Evolutionary conservation across 2,888 invertebrate genomes (phyloP), one percentile per base, ranked within the genome.

Genomic region (Sarcophaga rosellei): DNA sequence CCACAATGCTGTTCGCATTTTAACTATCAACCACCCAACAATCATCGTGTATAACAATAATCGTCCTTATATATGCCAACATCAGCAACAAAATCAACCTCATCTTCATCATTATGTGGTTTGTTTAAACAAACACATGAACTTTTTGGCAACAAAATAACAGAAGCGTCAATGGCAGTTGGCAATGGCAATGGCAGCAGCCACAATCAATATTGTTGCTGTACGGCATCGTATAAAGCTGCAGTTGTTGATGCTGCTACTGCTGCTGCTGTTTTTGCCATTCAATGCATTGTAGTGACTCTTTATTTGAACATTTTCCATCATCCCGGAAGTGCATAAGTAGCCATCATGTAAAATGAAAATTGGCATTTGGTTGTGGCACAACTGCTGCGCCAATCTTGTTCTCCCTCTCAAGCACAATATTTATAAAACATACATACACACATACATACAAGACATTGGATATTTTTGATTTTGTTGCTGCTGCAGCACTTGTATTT

Each of bases 321-420:
- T 87, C 87, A 87, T 88, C 88, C 87, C 87, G 88, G 88, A 88
- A 88, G 86, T 85, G 85, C 76, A 87, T 85, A 88, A 88, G 86
- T 86, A 86, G 88, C 86, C 88, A 86, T 88, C 88, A 88, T 87
- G 87, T 87, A 81, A 87, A 86, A 88, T 86, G 82, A 88, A 88
- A 88, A 88, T 86, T 87, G 88, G 83, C 88, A 88, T 88, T 88
- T 88, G 81, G 85, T 85, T 83, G 75, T 88, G 88, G 88, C 88
- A 86, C 78, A 73, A 70, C 66, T 74, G 70, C 72, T 25, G 47
- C 61, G 62, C 61, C 35, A 75, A 12, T 72, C n/a, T 35, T 76
- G 53, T 25, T 70, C 35, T 44, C 62, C 76, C 83, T 68, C 53
- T 61, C 62, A n/a, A 35, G 23, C 12, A 45, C 25, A 61, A 35